Conservation (phyloP, 2,113 vertebrate genomes). For the Trogon melanurus region DNA sequence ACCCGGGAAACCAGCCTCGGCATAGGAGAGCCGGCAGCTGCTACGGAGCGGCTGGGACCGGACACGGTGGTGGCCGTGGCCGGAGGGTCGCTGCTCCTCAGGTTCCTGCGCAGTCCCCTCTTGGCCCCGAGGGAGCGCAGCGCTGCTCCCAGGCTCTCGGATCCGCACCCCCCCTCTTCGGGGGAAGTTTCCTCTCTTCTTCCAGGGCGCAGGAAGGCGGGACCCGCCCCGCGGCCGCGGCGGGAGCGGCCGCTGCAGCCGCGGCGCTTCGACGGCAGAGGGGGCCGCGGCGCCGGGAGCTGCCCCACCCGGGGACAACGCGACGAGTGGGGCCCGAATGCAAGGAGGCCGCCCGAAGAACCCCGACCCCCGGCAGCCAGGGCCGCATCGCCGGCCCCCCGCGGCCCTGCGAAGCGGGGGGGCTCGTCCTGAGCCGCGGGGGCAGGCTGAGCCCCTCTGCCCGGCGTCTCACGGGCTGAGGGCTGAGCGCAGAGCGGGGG, state of each 20-base stretch:
- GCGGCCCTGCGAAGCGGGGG: neutral
- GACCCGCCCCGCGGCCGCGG: too few relatives aligned
- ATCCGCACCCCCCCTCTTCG: too few relatives aligned
- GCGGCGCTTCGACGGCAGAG: neutral
- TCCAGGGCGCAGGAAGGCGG: neutral
- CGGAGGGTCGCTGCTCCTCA: too few relatives aligned
- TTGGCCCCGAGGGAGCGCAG: too few relatives aligned
- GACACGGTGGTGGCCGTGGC: too few relatives aligned
- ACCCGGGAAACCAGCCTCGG: neutral
- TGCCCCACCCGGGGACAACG: neutral
- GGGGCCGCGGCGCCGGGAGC: neutral
- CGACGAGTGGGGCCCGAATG: neutral
- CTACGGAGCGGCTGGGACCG: too few relatives aligned
- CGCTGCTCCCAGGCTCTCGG: too few relatives aligned
- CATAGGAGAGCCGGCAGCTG: too few relatives aligned
- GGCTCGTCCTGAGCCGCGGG: too few relatives aligned
- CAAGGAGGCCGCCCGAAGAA: fast-evolving
- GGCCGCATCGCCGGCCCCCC: too few relatives aligned
- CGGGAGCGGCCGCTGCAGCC: neutral
- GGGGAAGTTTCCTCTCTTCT: neutral
- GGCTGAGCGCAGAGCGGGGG: neutral
- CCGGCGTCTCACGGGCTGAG: neutral
- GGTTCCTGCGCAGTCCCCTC: too few relatives aligned
- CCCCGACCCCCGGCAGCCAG: neutral
- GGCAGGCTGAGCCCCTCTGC: neutral